Base-by-base conservation (phyloP, 2,797 vertebrate genomes). In the Hylomyscus alleni region DNA sequence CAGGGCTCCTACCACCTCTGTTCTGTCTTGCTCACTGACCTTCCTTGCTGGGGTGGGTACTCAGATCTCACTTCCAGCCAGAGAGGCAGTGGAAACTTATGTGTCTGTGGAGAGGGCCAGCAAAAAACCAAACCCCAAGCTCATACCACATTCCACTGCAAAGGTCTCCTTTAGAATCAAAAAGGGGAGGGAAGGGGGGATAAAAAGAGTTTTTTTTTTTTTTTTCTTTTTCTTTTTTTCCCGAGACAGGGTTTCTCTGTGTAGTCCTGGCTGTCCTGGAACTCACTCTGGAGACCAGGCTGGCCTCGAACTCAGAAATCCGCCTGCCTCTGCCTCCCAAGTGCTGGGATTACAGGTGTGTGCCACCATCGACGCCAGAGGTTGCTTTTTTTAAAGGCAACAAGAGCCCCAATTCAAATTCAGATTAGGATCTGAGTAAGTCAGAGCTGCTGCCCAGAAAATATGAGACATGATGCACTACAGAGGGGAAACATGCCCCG, bases 331-430 rank as follows among this genome's bases (percentile, higher is more conserved):
- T n/a, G n/a, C n/a, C n/a, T n/a, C n/a, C n/a, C n/a, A n/a, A n/a
- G n/a, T n/a, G n/a, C n/a, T n/a, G n/a, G n/a, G n/a, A n/a, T n/a
- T n/a, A n/a, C n/a, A n/a, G n/a, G n/a, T n/a, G n/a, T n/a, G n/a
- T n/a, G n/a, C n/a, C n/a, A n/a, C n/a, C n/a, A n/a, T n/a, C n/a
- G n/a, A n/a, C n/a, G n/a, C n/a, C n/a, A n/a, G n/a, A n/a, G n/a
- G n/a, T n/a, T n/a, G n/a, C n/a, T 56, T 65, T 24, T 76, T 81
- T 90, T 69, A 29, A n/a, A 85, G n/a, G 24, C 37, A 81, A 93
- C 76, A 85, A 89, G 91, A 92, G 31, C 20, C 69, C 54, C 85
- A 69, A 97, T 95, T 97, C 62, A 94, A 96, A 98, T 98, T 95
- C 86, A 19, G 19, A 82, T 92, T 60, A 69, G 56, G 58, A 50